These are phyloP conservation scores for Phenganax subtilis DNA, from an alignment of 92 coral and sea anemone genomes.

Conservation along the genomic window DNA sequence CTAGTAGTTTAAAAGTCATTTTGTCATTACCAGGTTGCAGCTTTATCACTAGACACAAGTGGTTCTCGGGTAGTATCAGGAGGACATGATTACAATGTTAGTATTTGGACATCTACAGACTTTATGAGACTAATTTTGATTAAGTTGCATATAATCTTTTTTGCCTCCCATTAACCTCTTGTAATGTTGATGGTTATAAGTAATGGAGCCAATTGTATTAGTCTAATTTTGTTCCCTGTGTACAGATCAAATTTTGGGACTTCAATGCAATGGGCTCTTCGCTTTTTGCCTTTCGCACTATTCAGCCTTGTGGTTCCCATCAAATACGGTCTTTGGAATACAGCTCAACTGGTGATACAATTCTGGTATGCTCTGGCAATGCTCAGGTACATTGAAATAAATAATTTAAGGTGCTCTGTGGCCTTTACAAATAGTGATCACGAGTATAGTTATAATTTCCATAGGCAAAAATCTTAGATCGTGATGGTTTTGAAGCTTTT, in stretches of 20 bases:
- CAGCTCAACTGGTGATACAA: constrained; percentile 82
- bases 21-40: constrained; percentile 63
- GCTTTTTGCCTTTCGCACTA: constrained; percentile 67
- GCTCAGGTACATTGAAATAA: constrained; percentile 62
- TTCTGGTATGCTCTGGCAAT: constrained; percentile 91
- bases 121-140: no score
- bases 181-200: no score
- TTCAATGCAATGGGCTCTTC: constrained; percentile 94
- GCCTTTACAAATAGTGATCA: background rate
- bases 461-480: constrained; percentile 88
- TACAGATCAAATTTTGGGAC: constrained; percentile 90
- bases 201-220: background rate
- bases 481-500: constrained; percentile 90
- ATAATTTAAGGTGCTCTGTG: background rate
- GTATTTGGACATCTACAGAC: background rate
- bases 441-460: background rate
- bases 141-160: no score
- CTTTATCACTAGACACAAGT: constrained; percentile 78
- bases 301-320: constrained; percentile 92
- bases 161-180: no score
- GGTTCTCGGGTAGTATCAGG: constrained; percentile 91
- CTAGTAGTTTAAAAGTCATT: background rate
- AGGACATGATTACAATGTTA: constrained; percentile 80
- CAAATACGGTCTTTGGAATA: constrained; percentile 86
- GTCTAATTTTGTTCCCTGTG: background rate